A percentile compares a stretch with the other conserved stretches of the same genome.
These are phyloP conservation scores for Leptosomus discolor DNA, from an alignment of 2,113 vertebrate genomes.

Conservation along the genomic window DNA sequence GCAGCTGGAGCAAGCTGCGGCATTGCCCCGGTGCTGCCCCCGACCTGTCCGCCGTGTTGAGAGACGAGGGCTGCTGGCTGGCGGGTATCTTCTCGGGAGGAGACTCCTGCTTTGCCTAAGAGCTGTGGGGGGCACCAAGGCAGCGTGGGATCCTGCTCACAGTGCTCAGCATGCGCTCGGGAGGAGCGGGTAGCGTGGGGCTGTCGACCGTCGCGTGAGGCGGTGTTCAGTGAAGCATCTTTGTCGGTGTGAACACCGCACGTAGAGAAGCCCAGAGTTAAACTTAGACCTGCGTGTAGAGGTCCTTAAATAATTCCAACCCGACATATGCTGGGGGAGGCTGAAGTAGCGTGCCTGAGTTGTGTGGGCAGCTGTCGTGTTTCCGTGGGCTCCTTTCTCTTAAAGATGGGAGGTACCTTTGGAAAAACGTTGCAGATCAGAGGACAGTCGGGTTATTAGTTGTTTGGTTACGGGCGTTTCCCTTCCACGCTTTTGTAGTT, in stretches of 20 bases:
- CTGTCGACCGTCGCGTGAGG: not conserved
- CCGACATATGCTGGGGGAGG: rapidly evolving
- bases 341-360: not conserved
- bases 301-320: not conserved
- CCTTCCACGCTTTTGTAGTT: not conserved
- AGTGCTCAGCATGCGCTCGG: not conserved
- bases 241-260: not conserved
- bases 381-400: not conserved
- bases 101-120: not conserved
- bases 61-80: not conserved
- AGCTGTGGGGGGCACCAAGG: not conserved
- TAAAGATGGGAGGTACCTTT: not conserved
- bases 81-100: not conserved
- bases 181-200: not conserved
- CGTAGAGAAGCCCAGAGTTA: not conserved
- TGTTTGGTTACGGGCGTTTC: not conserved
- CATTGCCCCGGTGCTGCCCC: not conserved
- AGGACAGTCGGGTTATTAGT: not conserved
- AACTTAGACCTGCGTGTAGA: too few relatives aligned
- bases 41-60: rapidly evolving
- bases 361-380: not conserved
- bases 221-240: not conserved
- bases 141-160: not conserved
- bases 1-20: not conserved
- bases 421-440: not conserved